phyloP scores from a whole-genome alignment of 2,888 invertebrate species.

The Amphimallon solstitiale region DNA sequence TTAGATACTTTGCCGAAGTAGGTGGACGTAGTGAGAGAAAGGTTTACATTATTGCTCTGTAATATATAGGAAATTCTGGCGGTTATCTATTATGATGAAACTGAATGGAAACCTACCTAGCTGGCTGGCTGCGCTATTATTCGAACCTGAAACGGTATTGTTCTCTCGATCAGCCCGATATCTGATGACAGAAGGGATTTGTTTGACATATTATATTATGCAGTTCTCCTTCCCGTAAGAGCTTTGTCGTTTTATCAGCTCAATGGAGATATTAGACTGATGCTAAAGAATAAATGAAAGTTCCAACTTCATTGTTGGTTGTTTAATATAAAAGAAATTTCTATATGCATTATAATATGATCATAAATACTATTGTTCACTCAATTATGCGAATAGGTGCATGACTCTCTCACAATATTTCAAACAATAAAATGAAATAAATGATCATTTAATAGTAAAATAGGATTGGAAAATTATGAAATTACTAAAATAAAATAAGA shows the following conservation, averaged over 20 bases:
- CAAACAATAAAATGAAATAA: too few species aligned
- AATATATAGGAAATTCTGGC: slow-evolving; percentile 25
- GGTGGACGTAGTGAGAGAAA: background rate
- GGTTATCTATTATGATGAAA: slow-evolving; percentile 32
- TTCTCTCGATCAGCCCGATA: slow-evolving; percentile 40
- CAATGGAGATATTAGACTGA: slow-evolving; percentile 4
- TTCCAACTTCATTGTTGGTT: slow-evolving; percentile 4
- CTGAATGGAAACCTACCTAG: slow-evolving; percentile 30
- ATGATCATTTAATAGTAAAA: too few species aligned
- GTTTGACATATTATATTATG: slow-evolving; percentile 38
- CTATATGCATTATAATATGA: slow-evolving; percentile 2
- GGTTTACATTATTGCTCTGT: slow-evolving; percentile 16
- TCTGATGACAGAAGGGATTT: slow-evolving; percentile 40
- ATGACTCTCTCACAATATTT: too few species aligned
- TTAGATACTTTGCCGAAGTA: background rate
- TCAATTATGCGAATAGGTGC: too few species aligned
- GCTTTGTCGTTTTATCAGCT: slow-evolving; percentile 29
- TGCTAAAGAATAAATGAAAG: slow-evolving; percentile 1
- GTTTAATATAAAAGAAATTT: slow-evolving; percentile 12
- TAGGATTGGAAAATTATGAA: too few species aligned
- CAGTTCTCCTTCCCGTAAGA: slow-evolving; percentile 19
- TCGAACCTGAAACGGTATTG: slow-evolving; percentile 37
- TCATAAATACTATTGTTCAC: background rate
- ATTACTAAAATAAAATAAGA: too few species aligned
- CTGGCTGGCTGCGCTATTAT: slow-evolving; percentile 15